Base-by-base conservation (phyloP, 2,888 invertebrate species). In the Drosophila incognita region DNA sequence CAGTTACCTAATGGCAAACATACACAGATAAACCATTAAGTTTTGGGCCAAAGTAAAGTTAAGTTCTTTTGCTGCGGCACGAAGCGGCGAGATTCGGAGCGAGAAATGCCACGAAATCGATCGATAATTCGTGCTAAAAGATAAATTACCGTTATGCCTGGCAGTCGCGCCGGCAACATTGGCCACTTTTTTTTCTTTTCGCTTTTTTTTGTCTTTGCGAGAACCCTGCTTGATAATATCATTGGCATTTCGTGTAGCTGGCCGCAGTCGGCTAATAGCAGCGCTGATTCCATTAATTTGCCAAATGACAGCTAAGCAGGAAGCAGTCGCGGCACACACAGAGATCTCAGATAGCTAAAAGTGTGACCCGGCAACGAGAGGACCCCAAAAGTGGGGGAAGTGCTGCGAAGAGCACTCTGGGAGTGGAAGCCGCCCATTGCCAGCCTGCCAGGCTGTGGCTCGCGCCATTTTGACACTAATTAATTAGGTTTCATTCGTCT, bases 1-100 rank as follows among this genome's bases (percentile, higher is more conserved):
- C 90, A 87, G 87, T 90, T 87, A 90, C 87, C 87, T 87, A 90
- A 90, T 87, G 84, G 84, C 90, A 89, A 90, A 85, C 90, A 88
- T 84, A 80, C 81, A 78, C 78, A 90, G 87, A 89, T 90, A 90
- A 88, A 87, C 83, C 90, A 88, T 87, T 87, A 87, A 89, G 87
- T 87, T 78, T 87, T 64, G 59, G 74, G 46, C 70, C 76, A 65
- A 72, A 83, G 72, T 59, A 63, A 77, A 72, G 77, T 75, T 70
- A 74, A 77, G 80, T 82, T 87, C 74, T 78, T 65, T 67, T 58
- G 48, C 33, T 35, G 36, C 42, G 73, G 52, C 74, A 66, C 66
- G 61, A 67, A 70, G n/a, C 56, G 10, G 24, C 33, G 21, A 59
- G 48, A 40, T 42, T 38, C 52, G 38, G 52, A 58, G 49, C 48